These are phyloP conservation scores for Mimas tiliae DNA, from an alignment of 2,888 invertebrate genomes.

Conservation along the genomic window DNA sequence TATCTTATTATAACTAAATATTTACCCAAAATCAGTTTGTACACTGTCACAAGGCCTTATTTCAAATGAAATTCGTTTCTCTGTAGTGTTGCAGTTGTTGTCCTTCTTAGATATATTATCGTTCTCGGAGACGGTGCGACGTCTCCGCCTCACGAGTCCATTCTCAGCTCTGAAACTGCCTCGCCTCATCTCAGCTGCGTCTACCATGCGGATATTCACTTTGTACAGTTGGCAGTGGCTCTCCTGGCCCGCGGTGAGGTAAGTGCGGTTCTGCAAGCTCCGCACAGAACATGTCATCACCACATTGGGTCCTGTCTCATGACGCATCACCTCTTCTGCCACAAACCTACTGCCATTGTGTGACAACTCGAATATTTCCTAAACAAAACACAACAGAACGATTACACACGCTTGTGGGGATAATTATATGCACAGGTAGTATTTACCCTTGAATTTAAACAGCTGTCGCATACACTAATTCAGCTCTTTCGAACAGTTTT, in stretches of 20 bases:
- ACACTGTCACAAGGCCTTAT: constrained; percentile 92
- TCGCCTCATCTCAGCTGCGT: constrained; percentile 83
- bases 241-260: constrained; percentile 95
- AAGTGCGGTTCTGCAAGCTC: constrained; percentile 89
- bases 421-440: constrained; percentile 30
- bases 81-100: constrained; percentile 70
- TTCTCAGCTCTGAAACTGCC: constrained; percentile 82
- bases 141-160: constrained; percentile 71
- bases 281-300: constrained; percentile 96
- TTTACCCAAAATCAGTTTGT: constrained; percentile 92
- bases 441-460: constrained; percentile 39
- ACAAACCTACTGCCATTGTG: constrained; percentile 93
- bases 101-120: constrained; percentile 78
- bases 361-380: constrained; percentile 97
- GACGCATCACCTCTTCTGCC: constrained; percentile 94
- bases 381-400: constrained; percentile 47
- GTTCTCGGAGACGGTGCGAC: constrained; percentile 83
- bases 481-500: constrained; percentile 32
- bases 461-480: constrained; percentile 56
- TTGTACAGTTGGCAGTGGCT: constrained; percentile 94
- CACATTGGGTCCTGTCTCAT: constrained; percentile 94
- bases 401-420: constrained; percentile 31
- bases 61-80: constrained; percentile 88
- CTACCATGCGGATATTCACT: constrained; percentile 86
- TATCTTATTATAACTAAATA: constrained; percentile 27